Base-by-base conservation (phyloP, 2,797 vertebrate genomes). In the Crax fasciolata region DNA sequence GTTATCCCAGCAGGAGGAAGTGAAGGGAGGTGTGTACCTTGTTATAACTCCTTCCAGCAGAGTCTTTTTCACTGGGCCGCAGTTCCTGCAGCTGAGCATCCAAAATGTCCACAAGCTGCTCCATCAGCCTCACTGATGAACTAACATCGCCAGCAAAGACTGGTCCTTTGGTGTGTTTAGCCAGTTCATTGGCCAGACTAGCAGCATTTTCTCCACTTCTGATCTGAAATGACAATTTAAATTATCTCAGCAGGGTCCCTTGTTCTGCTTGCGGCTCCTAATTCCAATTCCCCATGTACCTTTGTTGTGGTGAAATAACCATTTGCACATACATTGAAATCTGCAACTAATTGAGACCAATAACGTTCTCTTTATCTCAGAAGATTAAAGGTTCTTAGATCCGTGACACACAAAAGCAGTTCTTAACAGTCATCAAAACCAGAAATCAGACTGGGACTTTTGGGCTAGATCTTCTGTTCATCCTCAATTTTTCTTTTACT, bases 121-220 rank as follows among this genome's bases (percentile, higher is more conserved):
- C 99, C 99, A 99, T 99, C 84, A 99, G 96, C 35, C 99, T 98
- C 91, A 99, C 99, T 0, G 99, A 99, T 32, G 99, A 99, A 90
- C 99, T 99, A 74, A 99, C 98, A 86, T 99, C 99, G 1, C 99
- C 99, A 8, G 99, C 99, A 19, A 99, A 99, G 93, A 99, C 99
- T 0, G 98, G 98, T 55, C 99, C 99, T 98, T 99, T 99, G 94
- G 99, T 99, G 98, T 99, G 99, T 92, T 99, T 99, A 89, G 99
- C 99, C 97, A 99, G 97, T 97, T 99, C 99, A 58, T 99, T 99
- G 97, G 99, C 99, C 95, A 99, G 98, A 97, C 99, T 99, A 59
- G 99, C 99, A 30, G 99, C 99, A n/a, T 99, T 99, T 97, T 99
- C 99, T 79, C 99, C 99, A 83, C 99, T 99, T 97, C 99, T 98